Evolutionary conservation across 2,113 vertebrate species (phyloP), one percentile per base, ranked within the genome.

Genomic region (Tachysurus vachellii): DNA sequence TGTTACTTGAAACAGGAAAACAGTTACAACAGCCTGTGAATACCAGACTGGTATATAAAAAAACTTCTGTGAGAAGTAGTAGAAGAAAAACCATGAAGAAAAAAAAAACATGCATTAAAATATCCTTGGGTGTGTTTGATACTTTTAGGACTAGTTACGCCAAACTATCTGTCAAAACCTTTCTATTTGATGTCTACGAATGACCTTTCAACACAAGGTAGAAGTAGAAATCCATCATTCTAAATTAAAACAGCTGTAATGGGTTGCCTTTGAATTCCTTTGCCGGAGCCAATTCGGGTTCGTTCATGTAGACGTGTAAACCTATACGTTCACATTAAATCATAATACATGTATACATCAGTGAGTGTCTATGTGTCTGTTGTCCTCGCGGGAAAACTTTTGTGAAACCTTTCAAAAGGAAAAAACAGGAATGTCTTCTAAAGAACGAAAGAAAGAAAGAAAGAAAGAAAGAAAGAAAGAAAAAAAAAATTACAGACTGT

Each of bases 111-210:
- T 85, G 89, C 91, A 91, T 93, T 92, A 90, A 87, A 62, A 91
- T 92, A 91, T 91, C 88, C 90, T 86, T 88, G 89, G 8, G 82
- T 90, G 91, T 88, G 57, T 2, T 88, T 92, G 93, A 91, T 71
- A 91, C 70, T 64, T 92, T 91, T 56, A 93, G 92, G 93, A 93
- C 93, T 87, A 91, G 91, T 94, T 92, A 94, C 91, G 86, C 92
- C 88, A 90, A 85, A 86, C 80, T 84, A 64, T 68, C 84, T 86
- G 84, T 86, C 86, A 86, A 50, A 88, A 53, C 42, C 5, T 84
- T 83, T 88, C 36, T 62, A 64, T 84, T 84, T 88, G 62, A 85
- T 57, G 14, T 83, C 86, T 76, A 71, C 28, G 14, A 83, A 76
- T 82, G 83, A 82, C 88, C 83, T 62, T 36, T 87, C 86, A 87